These are phyloP conservation scores for Odontothrips loti DNA, from an alignment of 2,888 invertebrate genomes.

Conservation along the genomic window DNA sequence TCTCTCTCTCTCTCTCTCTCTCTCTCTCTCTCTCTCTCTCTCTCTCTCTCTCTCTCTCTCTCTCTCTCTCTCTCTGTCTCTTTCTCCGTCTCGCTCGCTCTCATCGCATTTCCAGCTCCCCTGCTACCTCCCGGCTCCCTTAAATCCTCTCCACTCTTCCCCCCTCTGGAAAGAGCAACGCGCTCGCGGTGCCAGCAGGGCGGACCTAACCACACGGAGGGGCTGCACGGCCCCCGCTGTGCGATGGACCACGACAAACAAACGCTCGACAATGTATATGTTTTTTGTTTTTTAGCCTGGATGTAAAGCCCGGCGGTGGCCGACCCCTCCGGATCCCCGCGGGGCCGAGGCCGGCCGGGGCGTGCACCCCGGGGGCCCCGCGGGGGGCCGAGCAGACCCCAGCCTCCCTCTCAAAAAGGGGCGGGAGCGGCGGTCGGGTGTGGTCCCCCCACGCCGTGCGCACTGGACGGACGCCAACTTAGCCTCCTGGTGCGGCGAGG, in stretches of 20 bases:
- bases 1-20: too few relatives aligned
- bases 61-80: too few relatives aligned
- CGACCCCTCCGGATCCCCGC: too few relatives aligned
- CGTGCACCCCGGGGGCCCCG: background rate
- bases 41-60: too few relatives aligned
- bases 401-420: background rate
- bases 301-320: too few relatives aligned
- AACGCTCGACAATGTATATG: background rate
- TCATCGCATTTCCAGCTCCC: background rate
- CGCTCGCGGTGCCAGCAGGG: too few relatives aligned
- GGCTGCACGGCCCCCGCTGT: background rate
- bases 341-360: too few relatives aligned
- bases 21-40: too few relatives aligned
- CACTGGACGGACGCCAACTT: background rate
- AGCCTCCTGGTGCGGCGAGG: background rate
- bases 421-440: background rate
- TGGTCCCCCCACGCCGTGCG: too few relatives aligned
- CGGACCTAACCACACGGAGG: too few relatives aligned
- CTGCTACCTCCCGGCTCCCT: background rate
- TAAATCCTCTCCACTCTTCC: background rate
- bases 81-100: too few relatives aligned
- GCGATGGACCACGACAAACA: constrained; percentile 17
- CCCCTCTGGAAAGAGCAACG: background rate
- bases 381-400: too few relatives aligned
- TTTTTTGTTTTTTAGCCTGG: background rate